A percentile compares a stretch with the other conserved stretches of the same genome.
These are phyloP conservation scores for Andricus quercusramuli DNA, from an alignment of 2,888 invertebrate species.

Conservation along the genomic window DNA sequence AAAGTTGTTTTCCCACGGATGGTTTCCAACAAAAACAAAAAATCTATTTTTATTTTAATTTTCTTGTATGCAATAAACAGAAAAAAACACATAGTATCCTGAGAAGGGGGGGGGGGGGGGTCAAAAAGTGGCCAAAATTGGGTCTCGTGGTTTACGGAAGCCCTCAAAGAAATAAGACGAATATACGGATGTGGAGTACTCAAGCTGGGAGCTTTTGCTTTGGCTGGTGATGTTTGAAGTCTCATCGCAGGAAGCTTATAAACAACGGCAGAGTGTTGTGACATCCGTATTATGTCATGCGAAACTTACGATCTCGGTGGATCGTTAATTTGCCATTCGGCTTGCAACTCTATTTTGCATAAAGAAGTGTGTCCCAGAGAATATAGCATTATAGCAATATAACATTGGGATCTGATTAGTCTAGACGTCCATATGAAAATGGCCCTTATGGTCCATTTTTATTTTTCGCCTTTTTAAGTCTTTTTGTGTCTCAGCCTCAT, in stretches of 20 bases:
- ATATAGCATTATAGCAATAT: neutral
- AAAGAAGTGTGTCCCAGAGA: neutral
- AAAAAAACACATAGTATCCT: too few relatives aligned
- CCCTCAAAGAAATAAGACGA: neutral
- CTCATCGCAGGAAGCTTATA: slow-evolving; percentile 77
- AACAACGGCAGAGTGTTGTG: slow-evolving; percentile 77
- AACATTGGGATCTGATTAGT: neutral
- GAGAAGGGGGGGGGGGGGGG: too few relatives aligned
- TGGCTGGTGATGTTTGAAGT: slow-evolving; percentile 77
- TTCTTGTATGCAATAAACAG: too few relatives aligned
- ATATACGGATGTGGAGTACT: slow-evolving; percentile 44
- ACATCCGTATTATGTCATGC: slow-evolving; percentile 76
- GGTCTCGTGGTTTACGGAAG: too few relatives aligned
- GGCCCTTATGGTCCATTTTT: too few relatives aligned
- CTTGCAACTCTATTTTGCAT: slow-evolving; percentile 4
- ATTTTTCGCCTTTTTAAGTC: too few relatives aligned
- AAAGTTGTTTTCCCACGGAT: too few relatives aligned
- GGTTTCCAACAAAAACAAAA: too few relatives aligned
- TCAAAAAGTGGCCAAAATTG: too few relatives aligned
- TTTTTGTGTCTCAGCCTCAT: too few relatives aligned
- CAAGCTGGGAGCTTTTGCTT: slow-evolving; percentile 68
- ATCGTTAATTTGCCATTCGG: slow-evolving; percentile 75
- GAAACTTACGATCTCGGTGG: slow-evolving; percentile 76
- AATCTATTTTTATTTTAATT: too few relatives aligned
- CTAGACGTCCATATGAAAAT: too few relatives aligned